phyloP scores from a whole-genome alignment of 2,797 vertebrate species.

The Chaunax sp. region DNA sequence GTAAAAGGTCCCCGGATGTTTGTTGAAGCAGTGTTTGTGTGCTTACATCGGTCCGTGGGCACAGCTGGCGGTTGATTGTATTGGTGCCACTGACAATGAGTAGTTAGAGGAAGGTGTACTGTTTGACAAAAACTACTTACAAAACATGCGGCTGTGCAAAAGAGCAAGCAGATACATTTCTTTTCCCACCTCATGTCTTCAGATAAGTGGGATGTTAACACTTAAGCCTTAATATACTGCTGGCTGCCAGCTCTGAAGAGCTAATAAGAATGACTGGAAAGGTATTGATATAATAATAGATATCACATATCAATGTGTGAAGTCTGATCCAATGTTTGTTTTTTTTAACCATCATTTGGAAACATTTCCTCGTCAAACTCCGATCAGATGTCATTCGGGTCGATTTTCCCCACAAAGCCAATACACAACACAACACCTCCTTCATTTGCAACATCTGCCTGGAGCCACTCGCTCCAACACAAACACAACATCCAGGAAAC shows the following conservation, averaged over 20 bases:
- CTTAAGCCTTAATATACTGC: slow-evolving; percentile 6
- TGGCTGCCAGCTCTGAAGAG: slow-evolving; percentile 6
- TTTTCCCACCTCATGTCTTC: slow-evolving; percentile 19
- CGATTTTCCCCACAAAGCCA: slow-evolving; percentile 58
- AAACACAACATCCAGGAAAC: slow-evolving; percentile 80
- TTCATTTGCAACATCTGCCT: slow-evolving; percentile 84
- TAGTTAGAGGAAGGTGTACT: slow-evolving; percentile 6
- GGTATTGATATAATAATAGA: slow-evolving; percentile 18
- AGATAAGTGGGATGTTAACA: slow-evolving; percentile 15
- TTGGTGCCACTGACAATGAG: slow-evolving; percentile 25
- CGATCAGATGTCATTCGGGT: slow-evolving; percentile 56
- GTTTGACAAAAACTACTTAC: slow-evolving; percentile 6
- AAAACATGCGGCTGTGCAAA: slow-evolving; percentile 18
- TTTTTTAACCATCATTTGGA: slow-evolving; percentile 23
- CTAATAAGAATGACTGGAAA: slow-evolving; percentile 15
- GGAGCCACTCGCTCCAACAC: slow-evolving; percentile 79
- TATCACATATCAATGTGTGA: slow-evolving; percentile 7
- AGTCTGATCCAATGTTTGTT: slow-evolving; percentile 15
- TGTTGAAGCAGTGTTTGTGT: slow-evolving; percentile 60
- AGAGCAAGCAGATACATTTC: slow-evolving; percentile 13
- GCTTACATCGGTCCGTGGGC: slow-evolving; percentile 41
- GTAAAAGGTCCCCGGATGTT: slow-evolving; percentile 67
- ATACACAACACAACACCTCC: slow-evolving; percentile 74
- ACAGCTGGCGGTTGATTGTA: slow-evolving; percentile 48
- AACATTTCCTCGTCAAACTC: slow-evolving; percentile 48